phyloP scores from a whole-genome alignment of 2,113 vertebrate genomes.

The Oryzias woworae region DNA sequence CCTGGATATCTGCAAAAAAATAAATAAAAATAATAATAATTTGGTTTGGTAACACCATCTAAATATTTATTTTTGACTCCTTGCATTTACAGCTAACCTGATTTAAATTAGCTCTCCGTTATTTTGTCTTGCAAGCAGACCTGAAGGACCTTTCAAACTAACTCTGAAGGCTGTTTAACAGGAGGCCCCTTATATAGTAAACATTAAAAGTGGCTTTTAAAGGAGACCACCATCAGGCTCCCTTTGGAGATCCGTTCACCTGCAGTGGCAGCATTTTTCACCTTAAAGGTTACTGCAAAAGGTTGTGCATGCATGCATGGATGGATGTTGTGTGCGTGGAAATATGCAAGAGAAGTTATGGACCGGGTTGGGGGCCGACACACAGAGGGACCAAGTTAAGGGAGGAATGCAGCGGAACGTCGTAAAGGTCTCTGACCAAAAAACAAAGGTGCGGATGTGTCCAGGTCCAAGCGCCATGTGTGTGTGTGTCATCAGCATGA shows the following conservation, averaged over 20 bases:
- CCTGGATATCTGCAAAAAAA: constrained; percentile 79
- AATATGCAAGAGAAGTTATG: constrained; percentile 18
- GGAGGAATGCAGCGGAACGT: constrained; percentile 82
- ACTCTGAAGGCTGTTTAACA: constrained; percentile 47
- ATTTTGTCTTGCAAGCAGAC: constrained; percentile 34
- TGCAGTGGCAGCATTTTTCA: constrained; percentile 6
- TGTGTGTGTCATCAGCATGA: constrained; percentile 45
- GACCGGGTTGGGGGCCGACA: background rate
- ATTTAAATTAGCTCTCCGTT: constrained; percentile 20
- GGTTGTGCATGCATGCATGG: background rate
- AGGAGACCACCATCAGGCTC: constrained; percentile 59
- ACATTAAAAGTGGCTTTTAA: constrained; percentile 54
- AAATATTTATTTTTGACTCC: no score
- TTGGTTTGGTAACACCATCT: no score
- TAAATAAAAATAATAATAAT: background rate
- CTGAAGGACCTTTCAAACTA: constrained; percentile 36
- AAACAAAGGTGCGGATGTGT: constrained; percentile 78
- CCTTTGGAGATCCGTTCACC: constrained; percentile 25
- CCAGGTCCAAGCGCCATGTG: constrained; percentile 44
- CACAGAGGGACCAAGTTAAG: constrained; percentile 73
- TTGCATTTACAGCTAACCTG: constrained; percentile 16
- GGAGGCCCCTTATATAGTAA: constrained; percentile 61
- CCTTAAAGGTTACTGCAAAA: no score
- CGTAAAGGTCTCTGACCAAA: constrained; percentile 80
- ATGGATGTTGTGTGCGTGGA: constrained; percentile 5